phyloP scores from a whole-genome alignment of 2,888 invertebrate species.

The Amblyjoppa fuscipennis region DNA sequence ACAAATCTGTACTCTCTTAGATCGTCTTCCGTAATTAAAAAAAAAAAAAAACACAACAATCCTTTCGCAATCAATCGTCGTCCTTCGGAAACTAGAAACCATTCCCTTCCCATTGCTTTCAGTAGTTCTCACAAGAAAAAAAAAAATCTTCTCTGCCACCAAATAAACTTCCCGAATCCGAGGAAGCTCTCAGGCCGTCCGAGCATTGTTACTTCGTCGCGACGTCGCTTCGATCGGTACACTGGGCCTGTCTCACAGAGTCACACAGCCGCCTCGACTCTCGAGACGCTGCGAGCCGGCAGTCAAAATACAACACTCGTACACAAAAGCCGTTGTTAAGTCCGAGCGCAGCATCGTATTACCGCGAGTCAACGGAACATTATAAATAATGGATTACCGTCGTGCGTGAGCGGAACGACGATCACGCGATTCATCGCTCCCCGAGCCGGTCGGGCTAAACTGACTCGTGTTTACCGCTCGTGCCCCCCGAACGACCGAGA shows the following conservation, averaged over 20 bases:
- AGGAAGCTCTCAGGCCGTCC: too few relatives aligned
- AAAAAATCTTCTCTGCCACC: too few relatives aligned
- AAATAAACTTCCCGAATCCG: too few relatives aligned
- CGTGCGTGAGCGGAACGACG: slow-evolving; percentile 9
- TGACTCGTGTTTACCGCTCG: neutral
- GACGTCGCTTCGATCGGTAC: neutral
- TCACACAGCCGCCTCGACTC: neutral
- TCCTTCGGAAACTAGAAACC: too few relatives aligned
- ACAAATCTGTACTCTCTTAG: too few relatives aligned
- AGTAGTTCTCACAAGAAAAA: too few relatives aligned
- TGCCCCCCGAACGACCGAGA: too few relatives aligned
- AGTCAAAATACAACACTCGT: neutral
- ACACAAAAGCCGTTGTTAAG: neutral
- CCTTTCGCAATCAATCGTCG: too few relatives aligned
- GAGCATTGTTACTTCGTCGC: too few relatives aligned
- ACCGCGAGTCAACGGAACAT: neutral
- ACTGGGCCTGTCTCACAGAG: neutral
- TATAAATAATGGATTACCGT: slow-evolving; percentile 7
- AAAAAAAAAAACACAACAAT: too few relatives aligned
- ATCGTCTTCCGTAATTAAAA: too few relatives aligned
- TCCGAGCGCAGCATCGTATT: neutral
- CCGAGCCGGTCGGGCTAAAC: neutral
- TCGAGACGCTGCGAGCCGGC: neutral
- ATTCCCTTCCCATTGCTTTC: too few relatives aligned
- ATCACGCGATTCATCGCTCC: slow-evolving; percentile 2